These are phyloP conservation scores for Orchesellides sinensis DNA, from an alignment of 2,888 invertebrate genomes.

Conservation along the genomic window DNA sequence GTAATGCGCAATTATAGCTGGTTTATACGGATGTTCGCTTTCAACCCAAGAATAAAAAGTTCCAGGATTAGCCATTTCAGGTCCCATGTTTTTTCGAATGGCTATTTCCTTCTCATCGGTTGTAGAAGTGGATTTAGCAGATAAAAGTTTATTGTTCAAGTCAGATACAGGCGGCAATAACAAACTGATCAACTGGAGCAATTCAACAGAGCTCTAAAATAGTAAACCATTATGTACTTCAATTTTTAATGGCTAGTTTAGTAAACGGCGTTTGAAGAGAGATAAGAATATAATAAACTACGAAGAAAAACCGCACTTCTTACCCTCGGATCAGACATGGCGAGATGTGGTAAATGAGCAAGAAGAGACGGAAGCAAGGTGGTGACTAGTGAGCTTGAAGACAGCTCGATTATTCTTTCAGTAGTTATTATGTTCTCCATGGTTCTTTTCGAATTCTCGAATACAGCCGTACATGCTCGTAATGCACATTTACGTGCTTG, in stretches of 20 bases:
- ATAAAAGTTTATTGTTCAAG: conserved; percentile 80
- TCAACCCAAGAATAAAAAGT: conserved; percentile 95
- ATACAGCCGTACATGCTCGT: conserved; percentile 75
- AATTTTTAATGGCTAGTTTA: conserved; percentile 3
- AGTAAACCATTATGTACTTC: conserved; percentile 20
- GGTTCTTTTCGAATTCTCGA: conserved; percentile 69
- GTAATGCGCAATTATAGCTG: conserved; percentile 90
- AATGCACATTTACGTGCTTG: conserved; percentile 85
- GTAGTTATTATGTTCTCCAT: conserved; percentile 57
- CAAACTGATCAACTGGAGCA: conserved; percentile 90
- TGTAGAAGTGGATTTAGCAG: conserved; percentile 9
- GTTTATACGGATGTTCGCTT: conserved; percentile 97
- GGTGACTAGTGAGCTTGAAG: conserved; percentile 82
- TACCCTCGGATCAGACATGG: conserved; percentile 89
- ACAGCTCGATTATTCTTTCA: conserved; percentile 78
- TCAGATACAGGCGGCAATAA: conserved; percentile 92
- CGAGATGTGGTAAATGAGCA: conserved; percentile 90
- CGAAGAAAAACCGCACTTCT: conserved; percentile 69
- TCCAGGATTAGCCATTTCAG: conserved; percentile 77
- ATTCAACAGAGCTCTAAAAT: conserved; percentile 88
- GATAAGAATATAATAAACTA: too few species aligned
- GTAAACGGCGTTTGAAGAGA: neutral
- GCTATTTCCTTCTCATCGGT: conserved; percentile 28
- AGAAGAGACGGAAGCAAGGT: conserved; percentile 90
- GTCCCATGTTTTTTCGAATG: conserved; percentile 13